A percentile compares a stretch with the other conserved stretches of the same genome.
These are phyloP conservation scores for Fabriciana adippe DNA, from an alignment of 2,888 invertebrate species.

Conservation along the genomic window DNA sequence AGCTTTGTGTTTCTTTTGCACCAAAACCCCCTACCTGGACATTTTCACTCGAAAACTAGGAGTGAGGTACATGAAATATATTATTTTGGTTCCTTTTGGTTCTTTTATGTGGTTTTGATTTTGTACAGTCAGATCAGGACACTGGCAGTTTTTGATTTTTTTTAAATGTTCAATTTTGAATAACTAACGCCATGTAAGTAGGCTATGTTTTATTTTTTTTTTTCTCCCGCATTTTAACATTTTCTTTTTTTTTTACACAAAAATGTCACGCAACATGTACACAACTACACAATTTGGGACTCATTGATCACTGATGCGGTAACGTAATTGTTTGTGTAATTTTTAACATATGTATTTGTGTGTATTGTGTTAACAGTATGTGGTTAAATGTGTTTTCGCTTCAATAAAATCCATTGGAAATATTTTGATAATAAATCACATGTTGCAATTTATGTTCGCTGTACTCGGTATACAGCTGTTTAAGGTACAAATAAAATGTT, in stretches of 20 bases:
- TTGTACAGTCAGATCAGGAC: slow-evolving; percentile 65
- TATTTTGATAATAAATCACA: slow-evolving; percentile 99
- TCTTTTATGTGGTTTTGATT: slow-evolving; percentile 44
- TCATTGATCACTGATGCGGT: slow-evolving; percentile 57
- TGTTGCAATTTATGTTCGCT: slow-evolving; percentile 99
- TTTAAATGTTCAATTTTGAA: slow-evolving; percentile 53
- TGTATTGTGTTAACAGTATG: slow-evolving; percentile 87
- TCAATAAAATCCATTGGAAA: slow-evolving; percentile 99
- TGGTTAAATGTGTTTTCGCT: slow-evolving; percentile 99
- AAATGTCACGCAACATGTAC: slow-evolving; percentile 54
- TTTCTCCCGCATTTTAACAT: slow-evolving; percentile 42
- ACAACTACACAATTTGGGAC: slow-evolving; percentile 61
- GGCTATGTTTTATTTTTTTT: slow-evolving; percentile 49
- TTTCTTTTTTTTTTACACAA: slow-evolving; percentile 54
- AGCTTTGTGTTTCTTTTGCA: slow-evolving; percentile 76
- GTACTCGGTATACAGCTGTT: slow-evolving; percentile 99
- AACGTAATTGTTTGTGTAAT: slow-evolving; percentile 57
- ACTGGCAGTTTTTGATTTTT: slow-evolving; percentile 60
- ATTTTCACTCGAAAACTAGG: slow-evolving; percentile 70
- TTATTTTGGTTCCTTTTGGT: slow-evolving; percentile 30
- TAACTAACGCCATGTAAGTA: slow-evolving; percentile 70
- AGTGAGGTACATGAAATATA: slow-evolving; percentile 64
- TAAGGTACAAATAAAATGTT: slow-evolving; percentile 83
- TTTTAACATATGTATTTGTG: slow-evolving; percentile 45
- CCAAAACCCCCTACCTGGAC: slow-evolving; percentile 76